A percentile compares a stretch with the other conserved stretches of the same genome.
Evolutionary conservation across 2,888 invertebrate species (phyloP).

Genomic region (Perizoma affinitatum): DNA sequence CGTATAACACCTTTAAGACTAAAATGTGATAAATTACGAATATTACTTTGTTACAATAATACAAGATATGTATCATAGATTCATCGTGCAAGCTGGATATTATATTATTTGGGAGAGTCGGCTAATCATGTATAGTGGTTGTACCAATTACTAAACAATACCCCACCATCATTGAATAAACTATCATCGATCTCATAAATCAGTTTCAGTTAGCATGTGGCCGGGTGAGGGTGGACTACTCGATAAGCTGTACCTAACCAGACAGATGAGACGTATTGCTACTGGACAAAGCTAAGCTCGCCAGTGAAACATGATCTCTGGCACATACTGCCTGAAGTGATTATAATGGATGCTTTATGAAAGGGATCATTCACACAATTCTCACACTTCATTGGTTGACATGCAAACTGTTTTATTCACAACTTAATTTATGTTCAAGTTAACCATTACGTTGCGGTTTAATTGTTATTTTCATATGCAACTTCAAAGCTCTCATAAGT

Average conservation of each 20-base stretch:
- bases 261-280: slow-evolving; percentile 68
- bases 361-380: slow-evolving; percentile 39
- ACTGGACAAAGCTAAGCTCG: slow-evolving; percentile 43
- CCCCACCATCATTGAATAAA: slow-evolving; percentile 57
- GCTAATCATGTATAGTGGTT: slow-evolving; percentile 46
- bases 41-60: too few relatives aligned
- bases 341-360: slow-evolving; percentile 37
- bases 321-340: slow-evolving; percentile 35
- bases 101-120: slow-evolving; percentile 15
- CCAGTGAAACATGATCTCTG: slow-evolving; percentile 53
- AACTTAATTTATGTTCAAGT: too few relatives aligned
- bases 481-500: too few relatives aligned
- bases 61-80: too few relatives aligned
- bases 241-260: slow-evolving; percentile 68
- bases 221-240: slow-evolving; percentile 61
- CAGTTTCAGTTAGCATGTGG: slow-evolving; percentile 73
- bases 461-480: too few relatives aligned
- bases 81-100: neutral
- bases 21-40: too few relatives aligned
- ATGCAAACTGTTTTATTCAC: neutral
- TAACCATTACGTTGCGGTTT: too few relatives aligned
- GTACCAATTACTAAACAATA: slow-evolving; percentile 62
- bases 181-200: slow-evolving; percentile 71
- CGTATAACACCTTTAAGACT: too few relatives aligned
- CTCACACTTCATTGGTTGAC: slow-evolving; percentile 41